These are phyloP conservation scores for Hylia prasina DNA, from an alignment of 2,113 vertebrate genomes.

Conservation along the genomic window DNA sequence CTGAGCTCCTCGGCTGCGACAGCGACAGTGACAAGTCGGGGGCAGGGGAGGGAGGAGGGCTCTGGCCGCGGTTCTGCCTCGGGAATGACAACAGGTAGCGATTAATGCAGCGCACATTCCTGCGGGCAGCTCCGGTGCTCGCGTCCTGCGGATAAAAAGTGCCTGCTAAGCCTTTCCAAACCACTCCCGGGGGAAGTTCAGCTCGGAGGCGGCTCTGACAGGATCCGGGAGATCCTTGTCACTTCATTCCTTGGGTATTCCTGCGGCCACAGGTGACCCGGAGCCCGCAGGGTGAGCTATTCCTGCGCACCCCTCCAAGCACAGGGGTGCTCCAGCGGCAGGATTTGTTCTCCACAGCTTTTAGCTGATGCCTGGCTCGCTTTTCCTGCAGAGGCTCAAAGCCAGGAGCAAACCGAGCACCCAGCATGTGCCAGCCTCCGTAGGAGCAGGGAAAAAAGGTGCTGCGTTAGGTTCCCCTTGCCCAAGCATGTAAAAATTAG, in stretches of 20 bases:
- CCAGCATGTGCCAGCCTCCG: not conserved
- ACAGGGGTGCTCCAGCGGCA: not conserved
- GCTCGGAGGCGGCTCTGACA: not conserved
- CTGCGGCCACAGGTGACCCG: not conserved
- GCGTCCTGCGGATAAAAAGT: not conserved
- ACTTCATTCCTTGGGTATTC: not conserved
- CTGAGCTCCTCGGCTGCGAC: accelerated
- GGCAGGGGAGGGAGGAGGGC: not conserved
- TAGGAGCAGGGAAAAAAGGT: not conserved
- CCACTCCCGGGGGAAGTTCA: accelerated
- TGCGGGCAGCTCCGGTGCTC: accelerated
- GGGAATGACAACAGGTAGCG: accelerated
- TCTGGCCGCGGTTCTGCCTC: not conserved
- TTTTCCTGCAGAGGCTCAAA: not conserved
- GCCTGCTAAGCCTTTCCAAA: not conserved
- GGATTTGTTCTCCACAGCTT: not conserved
- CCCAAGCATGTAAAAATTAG: not conserved
- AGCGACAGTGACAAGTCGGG: accelerated
- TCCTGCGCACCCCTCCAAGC: accelerated
- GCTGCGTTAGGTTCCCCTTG: not conserved
- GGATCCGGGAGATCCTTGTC: not conserved
- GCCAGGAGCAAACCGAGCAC: not conserved
- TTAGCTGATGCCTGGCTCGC: accelerated
- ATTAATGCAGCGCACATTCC: not conserved
- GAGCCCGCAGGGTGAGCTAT: accelerated